phyloP scores from a whole-genome alignment of 2,113 vertebrate genomes.

The Elgaria multicarinata region DNA sequence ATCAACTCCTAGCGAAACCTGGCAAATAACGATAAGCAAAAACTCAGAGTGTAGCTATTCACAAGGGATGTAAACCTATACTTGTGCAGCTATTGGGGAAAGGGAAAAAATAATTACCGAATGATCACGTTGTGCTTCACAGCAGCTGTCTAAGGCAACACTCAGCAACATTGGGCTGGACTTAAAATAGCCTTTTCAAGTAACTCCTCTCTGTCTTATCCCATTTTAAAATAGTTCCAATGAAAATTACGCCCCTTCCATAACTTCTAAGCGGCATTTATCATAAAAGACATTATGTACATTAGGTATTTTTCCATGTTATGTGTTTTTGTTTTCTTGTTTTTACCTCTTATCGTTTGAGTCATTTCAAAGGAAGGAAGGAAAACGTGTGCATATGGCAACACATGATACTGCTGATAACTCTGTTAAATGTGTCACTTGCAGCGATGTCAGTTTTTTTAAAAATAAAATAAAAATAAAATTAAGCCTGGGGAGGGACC shows the following conservation, averaged over 20 bases:
- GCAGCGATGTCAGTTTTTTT: neutral
- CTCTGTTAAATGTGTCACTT: conserved; percentile 8
- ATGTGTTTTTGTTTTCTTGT: neutral
- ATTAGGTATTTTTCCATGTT: neutral
- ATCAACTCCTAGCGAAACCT: conserved; percentile 71
- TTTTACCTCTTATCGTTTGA: neutral
- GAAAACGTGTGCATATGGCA: neutral
- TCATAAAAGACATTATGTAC: conserved; percentile 29
- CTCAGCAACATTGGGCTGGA: conserved; percentile 34
- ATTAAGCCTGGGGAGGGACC: neutral
- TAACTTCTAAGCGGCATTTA: conserved; percentile 29
- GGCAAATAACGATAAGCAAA: conserved; percentile 80
- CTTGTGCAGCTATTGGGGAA: conserved; percentile 51
- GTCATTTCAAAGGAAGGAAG: conserved; percentile 24
- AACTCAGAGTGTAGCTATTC: conserved; percentile 61
- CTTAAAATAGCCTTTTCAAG: conserved; percentile 46
- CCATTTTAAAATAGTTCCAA: conserved; percentile 43
- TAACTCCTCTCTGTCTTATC: conserved; percentile 48
- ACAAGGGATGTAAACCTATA: conserved; percentile 67
- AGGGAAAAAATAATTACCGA: conserved; percentile 53
- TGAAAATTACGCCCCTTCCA: conserved; percentile 37
- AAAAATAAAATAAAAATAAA: neutral
- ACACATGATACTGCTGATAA: neutral
- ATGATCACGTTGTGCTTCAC: conserved; percentile 48
- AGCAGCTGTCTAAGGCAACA: conserved; percentile 42